Evolutionary conservation across 2,113 vertebrate species (phyloP), one percentile per base, ranked within the genome.

Genomic region (Gallinago undulata): DNA sequence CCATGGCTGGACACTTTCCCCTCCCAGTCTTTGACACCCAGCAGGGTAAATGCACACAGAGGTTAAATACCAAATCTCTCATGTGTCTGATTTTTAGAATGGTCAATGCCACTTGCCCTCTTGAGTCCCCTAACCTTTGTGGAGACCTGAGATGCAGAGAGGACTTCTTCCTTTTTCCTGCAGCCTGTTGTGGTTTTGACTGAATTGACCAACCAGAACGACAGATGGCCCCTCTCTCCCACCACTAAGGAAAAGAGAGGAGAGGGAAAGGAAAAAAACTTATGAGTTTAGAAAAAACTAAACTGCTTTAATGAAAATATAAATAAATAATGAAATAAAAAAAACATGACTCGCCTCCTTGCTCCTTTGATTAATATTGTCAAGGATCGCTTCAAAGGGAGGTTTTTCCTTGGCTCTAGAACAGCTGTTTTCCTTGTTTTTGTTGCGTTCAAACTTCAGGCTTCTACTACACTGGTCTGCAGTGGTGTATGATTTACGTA

Each of bases 401-500:
- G 9, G 27, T 37, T 47, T 73, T 55, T 67, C 7, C 33, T 51
- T 67, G 53, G 27, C 66, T 78, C 41, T 10, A 66, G 33, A 67
- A 69, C 4, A 57, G 5, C 7, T 62, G 10, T 67, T 83, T 68
- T 57, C 57, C 37, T 74, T 57, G 22, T 1, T 6, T 80, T 67
- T 77, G 14, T 22, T 59, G 19, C 17, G 8, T 2, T 9, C 8
- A 66, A 11, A 63, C 30, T 53, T 55, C 1, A 2, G 53, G 59
- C 18, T 48, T 91, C 43, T 62, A 8, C n/a, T 66, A 30, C 23
- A 15, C 25, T 19, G 31, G 4, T 51, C 72, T 75, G 31, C 22
- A 28, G 16, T 31, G 13, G 3, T 69, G 16, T 56, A 11, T 0
- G 0, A 53, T 28, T 63, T 25, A 41, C 0, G 0, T 15, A 9